These are phyloP conservation scores for Episyrphus balteatus DNA, from an alignment of 1,140 invertebrate species.

Conservation along the genomic window DNA sequence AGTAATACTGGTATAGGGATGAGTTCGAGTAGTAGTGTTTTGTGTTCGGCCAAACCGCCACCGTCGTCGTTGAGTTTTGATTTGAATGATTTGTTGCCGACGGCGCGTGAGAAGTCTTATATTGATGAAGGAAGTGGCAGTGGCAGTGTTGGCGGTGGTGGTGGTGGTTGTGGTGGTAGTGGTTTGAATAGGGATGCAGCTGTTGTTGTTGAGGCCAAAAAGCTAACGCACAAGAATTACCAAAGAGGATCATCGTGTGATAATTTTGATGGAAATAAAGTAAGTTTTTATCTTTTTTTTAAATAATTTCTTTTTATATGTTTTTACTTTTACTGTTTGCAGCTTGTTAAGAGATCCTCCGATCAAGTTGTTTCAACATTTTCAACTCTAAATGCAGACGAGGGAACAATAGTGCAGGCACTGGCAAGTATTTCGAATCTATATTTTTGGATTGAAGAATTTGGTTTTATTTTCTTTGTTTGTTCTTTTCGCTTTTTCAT, in stretches of 20 bases:
- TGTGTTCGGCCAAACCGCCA: not conserved
- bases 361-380: slow-evolving; percentile 14
- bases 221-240: not conserved
- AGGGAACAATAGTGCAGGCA: slow-evolving; percentile 27
- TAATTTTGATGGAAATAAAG: slow-evolving; percentile 22
- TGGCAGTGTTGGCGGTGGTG: not conserved
- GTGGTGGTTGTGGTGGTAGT: slow-evolving; percentile 2
- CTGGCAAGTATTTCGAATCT: slow-evolving; percentile 12
- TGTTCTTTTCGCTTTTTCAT: too few species aligned
- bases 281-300: not conserved
- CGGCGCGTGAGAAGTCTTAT: not conserved
- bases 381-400: slow-evolving; percentile 20
- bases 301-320: not conserved
- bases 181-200: not conserved
- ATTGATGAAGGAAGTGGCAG: not conserved
- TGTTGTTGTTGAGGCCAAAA: too few species aligned
- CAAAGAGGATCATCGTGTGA: slow-evolving; percentile 28
- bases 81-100: slow-evolving; percentile 1
- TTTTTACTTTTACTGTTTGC: not conserved
- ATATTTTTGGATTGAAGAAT: not conserved
- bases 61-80: slow-evolving; percentile 1
- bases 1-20: slow-evolving; percentile 1
- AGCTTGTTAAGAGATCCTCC: slow-evolving; percentile 24
- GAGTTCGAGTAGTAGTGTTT: not conserved
- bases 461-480: too few species aligned